A percentile compares a stretch with the other conserved stretches of the same genome.
phyloP scores from a whole-genome alignment of 2,113 vertebrate species.

The Phalacrocorax pelagicus region DNA sequence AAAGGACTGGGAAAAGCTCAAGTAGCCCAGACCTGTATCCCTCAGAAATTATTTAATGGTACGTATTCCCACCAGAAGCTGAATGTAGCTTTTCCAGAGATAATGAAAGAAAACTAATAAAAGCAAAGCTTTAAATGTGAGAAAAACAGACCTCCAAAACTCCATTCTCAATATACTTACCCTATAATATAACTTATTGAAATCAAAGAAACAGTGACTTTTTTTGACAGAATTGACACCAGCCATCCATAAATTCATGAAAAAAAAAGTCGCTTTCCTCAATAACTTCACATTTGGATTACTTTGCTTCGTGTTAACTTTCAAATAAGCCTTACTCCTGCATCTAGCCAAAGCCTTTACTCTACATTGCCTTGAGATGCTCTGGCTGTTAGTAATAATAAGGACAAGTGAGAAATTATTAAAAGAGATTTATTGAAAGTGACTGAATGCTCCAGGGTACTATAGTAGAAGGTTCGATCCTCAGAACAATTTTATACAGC shows the following conservation, averaged over 20 bases:
- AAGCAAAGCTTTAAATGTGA: not conserved
- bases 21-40: not conserved
- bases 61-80: not conserved
- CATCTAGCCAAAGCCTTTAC: not conserved
- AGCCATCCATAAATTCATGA: not conserved
- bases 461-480: conserved; percentile 9
- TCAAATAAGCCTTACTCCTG: not conserved
- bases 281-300: not conserved
- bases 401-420: conserved; percentile 55
- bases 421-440: conserved; percentile 53
- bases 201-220: not conserved
- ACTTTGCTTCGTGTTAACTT: conserved; percentile 1
- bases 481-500: conserved; percentile 34
- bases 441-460: conserved; percentile 37
- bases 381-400: conserved; percentile 58
- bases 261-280: not conserved
- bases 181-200: not conserved
- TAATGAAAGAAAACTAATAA: not conserved
- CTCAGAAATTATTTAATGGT: not conserved
- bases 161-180: not conserved
- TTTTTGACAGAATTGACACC: not conserved
- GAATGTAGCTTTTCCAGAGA: not conserved
- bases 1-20: not conserved
- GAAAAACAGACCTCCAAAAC: not conserved
- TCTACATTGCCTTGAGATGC: conserved; percentile 57